A percentile compares a stretch with the other conserved stretches of the same genome.
These are phyloP conservation scores for Chironomus riparius DNA, from an alignment of 2,888 invertebrate species.

Conservation along the genomic window DNA sequence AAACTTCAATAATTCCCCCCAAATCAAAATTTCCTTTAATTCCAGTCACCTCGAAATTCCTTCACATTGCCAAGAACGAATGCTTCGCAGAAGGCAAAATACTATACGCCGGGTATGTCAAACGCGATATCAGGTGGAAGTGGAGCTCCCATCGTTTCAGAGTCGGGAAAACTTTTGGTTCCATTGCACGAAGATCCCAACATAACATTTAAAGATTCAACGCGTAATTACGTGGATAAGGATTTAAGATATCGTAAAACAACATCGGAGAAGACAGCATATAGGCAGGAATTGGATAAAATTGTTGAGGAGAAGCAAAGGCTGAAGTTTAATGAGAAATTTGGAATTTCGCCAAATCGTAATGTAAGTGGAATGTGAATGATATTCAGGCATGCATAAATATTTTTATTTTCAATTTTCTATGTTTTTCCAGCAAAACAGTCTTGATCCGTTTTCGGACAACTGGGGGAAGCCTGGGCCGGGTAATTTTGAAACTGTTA, in stretches of 20 bases:
- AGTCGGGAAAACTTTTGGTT: constrained; percentile 37
- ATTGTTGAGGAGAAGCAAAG: constrained; percentile 27
- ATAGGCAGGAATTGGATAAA: constrained; percentile 26
- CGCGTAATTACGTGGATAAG: constrained; percentile 58
- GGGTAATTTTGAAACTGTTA: neutral
- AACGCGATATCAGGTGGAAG: constrained; percentile 25
- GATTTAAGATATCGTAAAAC: constrained; percentile 57
- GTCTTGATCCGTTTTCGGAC: constrained; percentile 41
- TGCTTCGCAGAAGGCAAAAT: neutral
- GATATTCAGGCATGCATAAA: neutral
- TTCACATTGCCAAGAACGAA: neutral
- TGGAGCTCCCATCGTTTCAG: constrained; percentile 31
- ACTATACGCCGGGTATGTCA: neutral
- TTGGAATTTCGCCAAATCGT: neutral
- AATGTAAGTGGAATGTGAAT: constrained; percentile 27
- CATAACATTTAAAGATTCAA: constrained; percentile 52
- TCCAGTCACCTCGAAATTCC: neutral
- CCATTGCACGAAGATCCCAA: constrained; percentile 52
- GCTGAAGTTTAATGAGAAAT: constrained; percentile 13
- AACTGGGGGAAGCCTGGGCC: constrained; percentile 59
- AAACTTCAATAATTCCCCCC: no score
- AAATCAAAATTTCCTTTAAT: neutral
- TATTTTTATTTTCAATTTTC: neutral
- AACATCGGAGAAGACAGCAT: constrained; percentile 35
- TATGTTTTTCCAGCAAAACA: constrained; percentile 40